phyloP scores from a whole-genome alignment of 1,140 invertebrate genomes.

The Apis dorsata region DNA sequence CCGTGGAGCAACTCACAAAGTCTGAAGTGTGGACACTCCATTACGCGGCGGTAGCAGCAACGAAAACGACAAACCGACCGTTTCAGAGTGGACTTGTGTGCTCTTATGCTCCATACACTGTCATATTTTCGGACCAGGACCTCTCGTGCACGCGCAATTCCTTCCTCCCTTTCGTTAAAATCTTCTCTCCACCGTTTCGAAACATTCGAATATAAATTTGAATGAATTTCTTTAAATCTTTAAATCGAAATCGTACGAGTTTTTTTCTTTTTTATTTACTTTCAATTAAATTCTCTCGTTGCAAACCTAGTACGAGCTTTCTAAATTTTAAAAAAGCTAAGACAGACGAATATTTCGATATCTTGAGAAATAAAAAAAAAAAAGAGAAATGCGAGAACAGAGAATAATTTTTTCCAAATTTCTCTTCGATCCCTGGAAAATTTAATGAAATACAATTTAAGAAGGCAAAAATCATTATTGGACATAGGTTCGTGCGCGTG shows the following conservation, averaged over 20 bases:
- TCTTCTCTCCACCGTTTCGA: background rate
- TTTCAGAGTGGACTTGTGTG: conserved; percentile 8
- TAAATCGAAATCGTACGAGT: too few relatives aligned
- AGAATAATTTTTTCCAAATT: too few relatives aligned
- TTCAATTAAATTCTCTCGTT: too few relatives aligned
- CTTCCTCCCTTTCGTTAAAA: conserved; percentile 2
- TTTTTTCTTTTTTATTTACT: too few relatives aligned
- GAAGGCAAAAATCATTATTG: conserved; percentile 7
- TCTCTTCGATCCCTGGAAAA: conserved; percentile 1
- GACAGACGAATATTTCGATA: too few relatives aligned
- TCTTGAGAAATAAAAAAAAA: too few relatives aligned
- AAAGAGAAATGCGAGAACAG: too few relatives aligned
- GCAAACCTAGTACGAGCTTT: too few relatives aligned
- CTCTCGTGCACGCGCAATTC: background rate
- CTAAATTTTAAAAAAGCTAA: too few relatives aligned
- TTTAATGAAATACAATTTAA: conserved; percentile 6
- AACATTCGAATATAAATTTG: too few relatives aligned
- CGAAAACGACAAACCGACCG: conserved; percentile 41
- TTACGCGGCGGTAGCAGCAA: conserved; percentile 63
- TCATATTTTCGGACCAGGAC: background rate
- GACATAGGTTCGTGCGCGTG: conserved; percentile 26
- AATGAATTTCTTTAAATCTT: too few relatives aligned
- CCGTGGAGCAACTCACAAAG: conserved; percentile 14
- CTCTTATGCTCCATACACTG: background rate
- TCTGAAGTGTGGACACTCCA: conserved; percentile 62